phyloP scores from a whole-genome alignment of 2,797 vertebrate genomes.

The Chromobotia macracanthus region DNA sequence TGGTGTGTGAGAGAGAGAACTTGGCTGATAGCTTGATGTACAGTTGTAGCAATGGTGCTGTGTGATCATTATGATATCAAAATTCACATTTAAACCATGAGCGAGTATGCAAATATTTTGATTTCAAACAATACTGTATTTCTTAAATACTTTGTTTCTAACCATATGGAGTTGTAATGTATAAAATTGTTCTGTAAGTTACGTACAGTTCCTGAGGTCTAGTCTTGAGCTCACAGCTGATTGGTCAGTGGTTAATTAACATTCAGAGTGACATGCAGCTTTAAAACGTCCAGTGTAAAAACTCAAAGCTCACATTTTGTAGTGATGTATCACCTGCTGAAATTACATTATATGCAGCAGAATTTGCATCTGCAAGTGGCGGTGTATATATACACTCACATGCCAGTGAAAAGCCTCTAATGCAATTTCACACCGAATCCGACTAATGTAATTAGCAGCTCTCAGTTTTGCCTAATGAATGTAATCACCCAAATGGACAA shows the following conservation, averaged over 20 bases:
- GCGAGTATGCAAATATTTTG: too few species aligned
- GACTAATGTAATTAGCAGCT: constrained; percentile 49
- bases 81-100: too few species aligned
- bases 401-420: constrained; percentile 36
- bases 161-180: too few species aligned
- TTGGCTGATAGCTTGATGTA: not conserved
- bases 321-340: not conserved
- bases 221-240: not conserved
- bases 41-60: too few species aligned
- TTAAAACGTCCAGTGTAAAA: not conserved
- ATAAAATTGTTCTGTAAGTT: too few species aligned
- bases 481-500: constrained; percentile 49
- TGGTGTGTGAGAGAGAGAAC: not conserved
- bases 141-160: too few species aligned
- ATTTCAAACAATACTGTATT: too few species aligned
- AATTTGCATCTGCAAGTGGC: constrained; percentile 26
- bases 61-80: too few species aligned
- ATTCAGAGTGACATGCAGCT: not conserved
- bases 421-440: constrained; percentile 51
- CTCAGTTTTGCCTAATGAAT: constrained; percentile 49
- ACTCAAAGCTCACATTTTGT: too few species aligned
- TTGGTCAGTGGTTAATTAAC: not conserved
- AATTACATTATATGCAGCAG: constrained; percentile 18
- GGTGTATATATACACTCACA: constrained; percentile 9
- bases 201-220: too few species aligned